Percentiles rank a stretch among this genome's conserved stretches.
Evolutionary conservation across 2,113 vertebrate species (phyloP).

Genomic region (Phaethornis superciliosus): DNA sequence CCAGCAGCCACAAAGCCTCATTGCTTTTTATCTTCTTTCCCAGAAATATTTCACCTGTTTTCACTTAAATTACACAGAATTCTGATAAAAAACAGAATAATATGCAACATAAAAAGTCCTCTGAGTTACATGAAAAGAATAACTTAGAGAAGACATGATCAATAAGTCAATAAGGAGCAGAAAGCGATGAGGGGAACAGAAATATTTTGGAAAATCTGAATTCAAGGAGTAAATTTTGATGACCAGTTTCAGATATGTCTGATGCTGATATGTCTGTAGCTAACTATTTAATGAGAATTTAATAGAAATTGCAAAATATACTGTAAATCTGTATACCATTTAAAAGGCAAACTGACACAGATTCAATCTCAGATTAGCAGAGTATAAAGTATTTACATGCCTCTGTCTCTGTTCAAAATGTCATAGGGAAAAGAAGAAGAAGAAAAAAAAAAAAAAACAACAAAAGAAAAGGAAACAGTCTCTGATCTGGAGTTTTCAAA

Average conservation of each 20-base stretch:
- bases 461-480: neutral
- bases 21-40: neutral
- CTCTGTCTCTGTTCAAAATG: constrained; percentile 38
- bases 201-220: constrained; percentile 22
- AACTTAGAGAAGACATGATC: neutral
- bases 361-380: constrained; percentile 36
- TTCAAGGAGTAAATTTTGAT: constrained; percentile 21
- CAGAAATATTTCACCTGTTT: neutral
- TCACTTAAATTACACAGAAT: neutral
- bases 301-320: constrained; percentile 63
- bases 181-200: neutral
- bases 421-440: neutral
- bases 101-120: neutral
- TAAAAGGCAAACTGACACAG: constrained; percentile 37
- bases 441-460: neutral
- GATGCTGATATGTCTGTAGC: constrained; percentile 14
- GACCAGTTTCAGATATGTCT: constrained; percentile 29
- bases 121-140: neutral
- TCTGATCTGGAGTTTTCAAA: constrained; percentile 47
- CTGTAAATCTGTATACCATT: constrained; percentile 44
- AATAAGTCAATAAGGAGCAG: neutral
- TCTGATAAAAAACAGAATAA: neutral
- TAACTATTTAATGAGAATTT: constrained; percentile 68
- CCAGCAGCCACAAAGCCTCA: neutral
- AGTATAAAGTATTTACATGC: constrained; percentile 42